Conservation (phyloP, 2,888 invertebrate species). For the Saturnia japonica region DNA sequence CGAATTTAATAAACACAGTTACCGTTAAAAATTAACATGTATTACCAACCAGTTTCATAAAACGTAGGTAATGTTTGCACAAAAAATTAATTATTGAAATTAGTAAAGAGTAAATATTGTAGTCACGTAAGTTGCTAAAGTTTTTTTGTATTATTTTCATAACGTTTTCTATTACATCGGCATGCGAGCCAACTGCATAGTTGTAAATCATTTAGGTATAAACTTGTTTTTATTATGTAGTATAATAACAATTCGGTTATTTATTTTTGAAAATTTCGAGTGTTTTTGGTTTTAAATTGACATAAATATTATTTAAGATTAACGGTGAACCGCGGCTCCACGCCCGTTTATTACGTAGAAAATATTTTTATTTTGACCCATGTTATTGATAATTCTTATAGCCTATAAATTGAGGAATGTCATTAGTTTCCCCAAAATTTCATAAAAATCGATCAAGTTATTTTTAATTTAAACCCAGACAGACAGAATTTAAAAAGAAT, state of each 20-base stretch:
- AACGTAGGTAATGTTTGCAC: background rate
- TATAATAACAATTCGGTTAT: background rate
- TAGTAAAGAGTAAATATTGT: background rate
- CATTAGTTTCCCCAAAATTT: no score
- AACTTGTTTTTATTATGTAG: background rate
- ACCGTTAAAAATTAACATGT: background rate
- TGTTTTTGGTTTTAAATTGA: background rate
- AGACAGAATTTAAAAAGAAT: no score
- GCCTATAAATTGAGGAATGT: no score
- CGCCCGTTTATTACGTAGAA: no score
- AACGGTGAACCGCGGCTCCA: no score
- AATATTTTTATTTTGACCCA: no score
- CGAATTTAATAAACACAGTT: background rate
- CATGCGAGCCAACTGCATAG: background rate
- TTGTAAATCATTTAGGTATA: background rate
- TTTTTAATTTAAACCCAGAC: no score
- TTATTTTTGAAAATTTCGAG: background rate
- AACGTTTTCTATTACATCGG: background rate
- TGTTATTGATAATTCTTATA: no score
- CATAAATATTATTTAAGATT: no score
- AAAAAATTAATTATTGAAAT: background rate
- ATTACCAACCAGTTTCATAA: background rate
- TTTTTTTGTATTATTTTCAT: background rate
- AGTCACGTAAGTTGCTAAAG: background rate
- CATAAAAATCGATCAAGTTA: no score